Base-by-base conservation (phyloP, 2,888 invertebrate genomes). In the Elmis aenea region DNA sequence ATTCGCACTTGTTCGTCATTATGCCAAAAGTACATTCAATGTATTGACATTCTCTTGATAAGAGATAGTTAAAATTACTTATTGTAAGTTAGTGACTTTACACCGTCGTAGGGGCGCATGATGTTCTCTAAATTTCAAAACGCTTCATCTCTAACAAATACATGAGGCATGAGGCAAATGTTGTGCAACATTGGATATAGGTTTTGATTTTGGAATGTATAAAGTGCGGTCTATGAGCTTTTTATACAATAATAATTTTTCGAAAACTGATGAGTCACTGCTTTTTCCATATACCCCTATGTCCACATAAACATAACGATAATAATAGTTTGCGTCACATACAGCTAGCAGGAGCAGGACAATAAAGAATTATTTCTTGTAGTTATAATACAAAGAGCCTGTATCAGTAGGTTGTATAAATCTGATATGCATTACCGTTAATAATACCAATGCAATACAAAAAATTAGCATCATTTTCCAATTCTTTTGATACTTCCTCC, bases 91-190 rank as follows among this genome's bases (percentile, higher is more conserved):
- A 26, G 18, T 16, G 14, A 6, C 6, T 34, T 38, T n/a, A n/a
- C n/a, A 6, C 38, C 33, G 8, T 14, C 4, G 13, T 34, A 38
- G 10, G 35, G 39, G 6, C 43, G 26, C 28, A 43, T 25, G n/a
- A n/a, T n/a, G 15, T 43, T 22, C 35, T 39, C 33, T 2, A 23
- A 26, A 12, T 37, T 24, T 14, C 26, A 13, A 22, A 41, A 44
- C 12, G 36, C 44, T 13, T 40, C 33, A 29, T 37, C 44, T 6
- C 37, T 37, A 10, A 34, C 26, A 8, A 38, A 9, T 3, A 38
- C 33, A 10, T 33, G 24, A 15, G 38, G 33, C 16, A 27, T n/a
- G n/a, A n/a, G n/a, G n/a, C 6, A 8, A 15, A 24, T 4, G 15
- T 33, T 16, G 5, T 13, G 25, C 13, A 2, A 2, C 11, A 6